phyloP scores from a whole-genome alignment of 2,113 vertebrate genomes.

The Pelusios castaneus region DNA sequence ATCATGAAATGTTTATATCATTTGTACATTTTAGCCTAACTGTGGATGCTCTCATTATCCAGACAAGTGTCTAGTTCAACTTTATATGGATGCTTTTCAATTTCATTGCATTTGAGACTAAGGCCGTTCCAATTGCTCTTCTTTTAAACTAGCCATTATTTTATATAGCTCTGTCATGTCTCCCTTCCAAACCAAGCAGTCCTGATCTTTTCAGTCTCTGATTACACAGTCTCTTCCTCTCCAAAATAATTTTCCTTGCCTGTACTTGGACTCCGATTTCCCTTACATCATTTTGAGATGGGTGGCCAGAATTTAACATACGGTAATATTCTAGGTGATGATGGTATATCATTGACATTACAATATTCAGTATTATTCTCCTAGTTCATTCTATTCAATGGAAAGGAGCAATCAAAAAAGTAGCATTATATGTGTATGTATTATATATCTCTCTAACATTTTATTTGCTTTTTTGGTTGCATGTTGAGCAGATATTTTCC shows the following conservation, averaged over 20 bases:
- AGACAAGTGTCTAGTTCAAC: accelerated
- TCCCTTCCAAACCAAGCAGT: accelerated
- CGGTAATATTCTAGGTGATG: neutral
- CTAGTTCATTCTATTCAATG: neutral
- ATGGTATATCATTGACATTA: neutral
- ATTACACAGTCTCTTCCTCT: neutral
- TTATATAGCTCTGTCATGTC: neutral
- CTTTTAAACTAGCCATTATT: neutral
- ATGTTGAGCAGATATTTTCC: neutral
- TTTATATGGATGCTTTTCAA: neutral
- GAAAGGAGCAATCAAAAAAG: neutral
- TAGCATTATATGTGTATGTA: neutral
- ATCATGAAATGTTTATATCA: neutral
- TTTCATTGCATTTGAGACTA: neutral
- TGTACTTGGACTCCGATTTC: accelerated
- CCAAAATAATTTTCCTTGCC: neutral
- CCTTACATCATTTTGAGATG: neutral
- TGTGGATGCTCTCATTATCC: neutral
- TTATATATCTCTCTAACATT: neutral
- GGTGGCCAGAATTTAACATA: neutral
- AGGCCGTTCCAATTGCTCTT: neutral
- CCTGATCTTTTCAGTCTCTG: neutral
- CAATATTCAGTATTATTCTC: neutral
- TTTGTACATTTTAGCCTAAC: neutral
- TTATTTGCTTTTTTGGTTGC: neutral